Evolutionary conservation across 2,888 invertebrate genomes (phyloP).

Genomic region (Diarsia rubi): DNA sequence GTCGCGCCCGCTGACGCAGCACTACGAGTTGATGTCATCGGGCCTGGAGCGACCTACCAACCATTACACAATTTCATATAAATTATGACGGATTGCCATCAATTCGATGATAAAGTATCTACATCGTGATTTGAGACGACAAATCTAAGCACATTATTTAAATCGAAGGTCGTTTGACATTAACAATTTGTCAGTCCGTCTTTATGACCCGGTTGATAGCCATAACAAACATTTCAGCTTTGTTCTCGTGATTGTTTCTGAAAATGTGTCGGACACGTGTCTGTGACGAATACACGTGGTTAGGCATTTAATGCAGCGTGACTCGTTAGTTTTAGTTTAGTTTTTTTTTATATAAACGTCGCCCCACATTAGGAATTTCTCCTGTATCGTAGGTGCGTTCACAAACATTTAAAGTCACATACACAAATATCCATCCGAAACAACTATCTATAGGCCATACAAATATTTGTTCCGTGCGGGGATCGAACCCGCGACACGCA

Average conservation of each 20-base stretch:
- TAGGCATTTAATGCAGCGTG: not conserved
- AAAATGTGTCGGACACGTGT: not conserved
- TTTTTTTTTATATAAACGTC: no score
- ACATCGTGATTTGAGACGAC: not conserved
- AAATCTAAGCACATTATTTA: not conserved
- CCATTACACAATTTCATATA: not conserved
- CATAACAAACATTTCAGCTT: not conserved
- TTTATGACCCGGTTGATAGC: not conserved
- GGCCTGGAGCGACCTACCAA: not conserved
- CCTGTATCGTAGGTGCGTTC: no score
- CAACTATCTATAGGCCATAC: no score
- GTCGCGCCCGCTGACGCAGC: constrained; percentile 16
- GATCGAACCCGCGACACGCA: no score
- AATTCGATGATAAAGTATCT: not conserved
- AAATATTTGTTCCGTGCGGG: no score
- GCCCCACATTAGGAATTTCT: no score
- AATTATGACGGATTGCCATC: constrained; percentile 5
- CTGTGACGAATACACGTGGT: not conserved
- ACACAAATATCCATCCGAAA: no score
- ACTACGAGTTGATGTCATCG: not conserved
- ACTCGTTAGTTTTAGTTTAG: no score
- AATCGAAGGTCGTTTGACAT: not conserved
- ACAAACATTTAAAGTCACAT: no score
- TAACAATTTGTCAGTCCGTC: not conserved
- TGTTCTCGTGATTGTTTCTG: not conserved